Evolutionary conservation across 2,113 vertebrate genomes (phyloP).

Genomic region (Phoxinus phoxinus): DNA sequence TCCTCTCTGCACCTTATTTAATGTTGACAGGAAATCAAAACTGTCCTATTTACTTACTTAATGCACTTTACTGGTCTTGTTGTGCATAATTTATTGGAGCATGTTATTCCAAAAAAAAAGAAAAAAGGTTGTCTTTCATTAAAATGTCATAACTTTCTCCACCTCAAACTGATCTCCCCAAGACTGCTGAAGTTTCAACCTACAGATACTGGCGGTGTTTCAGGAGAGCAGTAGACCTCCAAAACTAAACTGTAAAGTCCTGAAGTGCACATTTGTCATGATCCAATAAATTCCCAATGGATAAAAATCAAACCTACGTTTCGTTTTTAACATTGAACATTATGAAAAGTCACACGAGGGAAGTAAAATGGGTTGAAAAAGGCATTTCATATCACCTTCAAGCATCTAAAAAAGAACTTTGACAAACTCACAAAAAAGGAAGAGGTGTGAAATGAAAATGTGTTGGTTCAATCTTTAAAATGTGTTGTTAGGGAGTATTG

Average conservation of each 20-base stretch:
- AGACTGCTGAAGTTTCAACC: not conserved
- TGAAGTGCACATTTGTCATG: not conserved
- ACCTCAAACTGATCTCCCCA: not conserved
- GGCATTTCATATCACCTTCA: not conserved
- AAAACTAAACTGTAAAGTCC: not conserved
- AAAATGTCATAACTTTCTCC: not conserved
- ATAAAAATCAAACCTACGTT: constrained; percentile 9
- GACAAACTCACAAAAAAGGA: constrained; percentile 5
- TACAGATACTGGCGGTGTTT: not conserved
- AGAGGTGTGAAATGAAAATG: constrained; percentile 3
- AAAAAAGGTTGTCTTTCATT: not conserved
- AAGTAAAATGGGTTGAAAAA: not conserved
- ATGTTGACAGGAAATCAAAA: constrained; percentile 10
- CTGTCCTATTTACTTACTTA: constrained; percentile 14
- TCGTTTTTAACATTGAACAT: not conserved
- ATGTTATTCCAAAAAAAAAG: not conserved
- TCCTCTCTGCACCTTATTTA: not conserved
- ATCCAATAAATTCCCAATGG: not conserved
- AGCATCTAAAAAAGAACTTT: constrained; percentile 11
- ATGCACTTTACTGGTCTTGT: not conserved
- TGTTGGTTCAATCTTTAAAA: constrained; percentile 13
- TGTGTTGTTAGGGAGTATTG: not conserved
- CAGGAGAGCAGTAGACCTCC: not conserved
- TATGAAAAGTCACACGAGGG: not conserved
- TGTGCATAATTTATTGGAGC: not conserved